phyloP scores from a whole-genome alignment of 2,113 vertebrate species.

The Oophaga pumilio region DNA sequence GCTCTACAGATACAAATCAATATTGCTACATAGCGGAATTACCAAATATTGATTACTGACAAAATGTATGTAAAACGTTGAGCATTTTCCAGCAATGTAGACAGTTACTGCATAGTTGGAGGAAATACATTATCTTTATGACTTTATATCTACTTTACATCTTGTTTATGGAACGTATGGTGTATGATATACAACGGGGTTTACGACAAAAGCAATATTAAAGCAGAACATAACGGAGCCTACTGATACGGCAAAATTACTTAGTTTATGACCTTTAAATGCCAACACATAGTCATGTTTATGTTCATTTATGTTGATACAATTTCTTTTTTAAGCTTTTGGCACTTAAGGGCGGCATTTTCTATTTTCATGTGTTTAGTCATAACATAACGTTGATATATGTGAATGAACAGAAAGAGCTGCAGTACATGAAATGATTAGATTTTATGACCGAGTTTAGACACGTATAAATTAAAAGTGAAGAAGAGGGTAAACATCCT shows the following conservation, averaged over 20 bases:
- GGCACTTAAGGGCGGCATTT: conserved; percentile 47
- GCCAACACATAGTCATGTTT: conserved; percentile 40
- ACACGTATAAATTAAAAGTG: conserved; percentile 27
- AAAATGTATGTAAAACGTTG: neutral
- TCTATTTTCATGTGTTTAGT: conserved; percentile 41
- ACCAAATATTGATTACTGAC: conserved; percentile 15
- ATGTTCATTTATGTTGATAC: conserved; percentile 44
- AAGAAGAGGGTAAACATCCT: conserved; percentile 21
- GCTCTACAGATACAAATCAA: neutral
- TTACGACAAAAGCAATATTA: conserved; percentile 38
- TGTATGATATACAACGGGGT: conserved; percentile 21
- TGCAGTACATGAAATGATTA: conserved; percentile 33
- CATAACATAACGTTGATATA: conserved; percentile 42
- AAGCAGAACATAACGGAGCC: conserved; percentile 7
- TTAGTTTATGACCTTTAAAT: conserved; percentile 52
- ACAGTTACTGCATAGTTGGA: conserved; percentile 40
- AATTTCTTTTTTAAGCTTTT: conserved; percentile 44
- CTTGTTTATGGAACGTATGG: conserved; percentile 30
- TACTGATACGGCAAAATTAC: conserved; percentile 36
- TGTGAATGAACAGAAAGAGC: conserved; percentile 26
- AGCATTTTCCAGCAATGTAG: neutral
- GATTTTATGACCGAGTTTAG: conserved; percentile 10
- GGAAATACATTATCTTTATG: conserved; percentile 29
- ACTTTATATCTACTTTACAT: conserved; percentile 31
- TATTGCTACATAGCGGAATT: neutral